Percentiles rank a stretch among this genome's conserved stretches.
phyloP scores from a whole-genome alignment of 1,140 invertebrate species.

The Eciton burchellii region DNA sequence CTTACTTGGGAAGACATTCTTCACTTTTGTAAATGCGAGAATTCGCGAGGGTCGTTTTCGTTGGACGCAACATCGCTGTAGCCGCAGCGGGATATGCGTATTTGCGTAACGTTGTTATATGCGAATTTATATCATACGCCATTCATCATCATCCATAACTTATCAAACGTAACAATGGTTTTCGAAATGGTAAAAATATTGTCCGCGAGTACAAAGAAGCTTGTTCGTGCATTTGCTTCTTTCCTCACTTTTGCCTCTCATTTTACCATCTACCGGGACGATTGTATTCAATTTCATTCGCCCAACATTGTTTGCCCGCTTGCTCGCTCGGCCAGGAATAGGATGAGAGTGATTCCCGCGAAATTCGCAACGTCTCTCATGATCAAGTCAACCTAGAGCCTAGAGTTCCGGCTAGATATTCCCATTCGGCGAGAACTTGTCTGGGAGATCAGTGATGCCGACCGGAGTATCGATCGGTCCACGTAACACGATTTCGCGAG shows the following conservation, averaged over 20 bases:
- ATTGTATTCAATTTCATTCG: slow-evolving; percentile 30
- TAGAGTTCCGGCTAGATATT: slow-evolving; percentile 1
- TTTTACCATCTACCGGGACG: neutral
- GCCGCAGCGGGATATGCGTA: neutral
- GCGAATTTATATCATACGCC: slow-evolving; percentile 2
- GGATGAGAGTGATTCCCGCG: slow-evolving; percentile 17
- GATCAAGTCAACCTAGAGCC: slow-evolving; percentile 36
- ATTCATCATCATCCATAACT: slow-evolving; percentile 31
- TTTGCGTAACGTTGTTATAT: neutral
- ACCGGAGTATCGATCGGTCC: slow-evolving; percentile 1
- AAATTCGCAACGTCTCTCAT: slow-evolving; percentile 17
- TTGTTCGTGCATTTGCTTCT: neutral
- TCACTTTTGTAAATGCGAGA: slow-evolving; percentile 58
- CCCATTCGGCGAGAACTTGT: neutral
- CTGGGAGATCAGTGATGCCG: neutral
- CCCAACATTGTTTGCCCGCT: neutral
- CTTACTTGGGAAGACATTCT: slow-evolving; percentile 51
- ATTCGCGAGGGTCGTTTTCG: slow-evolving; percentile 38
- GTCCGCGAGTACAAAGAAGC: neutral
- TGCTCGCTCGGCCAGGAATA: slow-evolving; percentile 35
- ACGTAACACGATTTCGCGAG: neutral
- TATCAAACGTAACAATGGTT: slow-evolving; percentile 24
- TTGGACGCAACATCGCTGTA: slow-evolving; percentile 32
- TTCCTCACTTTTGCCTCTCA: neutral
- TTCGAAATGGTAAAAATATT: neutral